Evolutionary conservation across 2,797 vertebrate species (phyloP).

Genomic region (Coregonus ussuriensis): DNA sequence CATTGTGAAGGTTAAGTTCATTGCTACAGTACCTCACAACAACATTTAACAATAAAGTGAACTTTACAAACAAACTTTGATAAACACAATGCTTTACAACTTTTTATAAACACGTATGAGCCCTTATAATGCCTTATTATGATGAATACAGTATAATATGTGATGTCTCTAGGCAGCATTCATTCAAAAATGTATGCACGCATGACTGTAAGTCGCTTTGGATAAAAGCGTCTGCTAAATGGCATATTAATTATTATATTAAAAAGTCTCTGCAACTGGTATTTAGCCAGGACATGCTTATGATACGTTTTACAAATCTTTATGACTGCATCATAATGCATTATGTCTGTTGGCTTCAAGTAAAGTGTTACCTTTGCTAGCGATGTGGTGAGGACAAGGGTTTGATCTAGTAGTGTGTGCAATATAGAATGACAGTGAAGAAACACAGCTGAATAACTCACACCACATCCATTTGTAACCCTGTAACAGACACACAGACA

Average conservation of each 20-base stretch:
- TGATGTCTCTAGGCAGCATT: neutral
- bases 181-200: too few relatives aligned
- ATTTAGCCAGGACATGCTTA: too few relatives aligned
- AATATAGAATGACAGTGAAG: neutral
- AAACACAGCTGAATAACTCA: neutral
- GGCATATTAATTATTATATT: too few relatives aligned
- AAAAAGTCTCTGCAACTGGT: too few relatives aligned
- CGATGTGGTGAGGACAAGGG: neutral
- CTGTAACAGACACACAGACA: neutral
- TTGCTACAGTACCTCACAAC: neutral
- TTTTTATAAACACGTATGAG: too few relatives aligned
- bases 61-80: neutral
- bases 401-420: neutral
- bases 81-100: too few relatives aligned
- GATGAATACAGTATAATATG: neutral
- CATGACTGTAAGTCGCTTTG: too few relatives aligned
- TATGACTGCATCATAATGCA: neutral
- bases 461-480: conserved; percentile 18
- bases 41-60: neutral
- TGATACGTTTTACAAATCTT: too few relatives aligned
- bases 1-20: neutral
- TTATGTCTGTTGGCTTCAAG: neutral
- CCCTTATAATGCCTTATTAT: neutral
- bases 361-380: too few relatives aligned
- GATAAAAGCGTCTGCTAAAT: too few relatives aligned